Conservation (phyloP, 2,888 invertebrate genomes). For the Camptogramma bilineatum region DNA sequence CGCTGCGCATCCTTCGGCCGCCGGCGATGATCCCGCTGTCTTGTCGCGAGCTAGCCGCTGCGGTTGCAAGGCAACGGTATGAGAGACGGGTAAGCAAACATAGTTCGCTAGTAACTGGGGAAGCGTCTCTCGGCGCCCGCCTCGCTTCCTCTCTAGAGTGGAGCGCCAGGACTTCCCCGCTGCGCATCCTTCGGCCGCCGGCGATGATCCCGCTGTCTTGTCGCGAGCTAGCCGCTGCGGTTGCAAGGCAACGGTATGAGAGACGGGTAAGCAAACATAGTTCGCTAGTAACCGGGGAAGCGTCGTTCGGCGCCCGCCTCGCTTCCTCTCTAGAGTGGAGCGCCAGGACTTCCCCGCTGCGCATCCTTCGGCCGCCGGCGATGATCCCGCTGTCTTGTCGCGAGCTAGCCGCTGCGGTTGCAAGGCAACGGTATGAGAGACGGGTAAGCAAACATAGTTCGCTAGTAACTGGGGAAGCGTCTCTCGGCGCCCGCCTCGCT, state of each 20-base stretch:
- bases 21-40: slow-evolving; percentile 74
- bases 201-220: slow-evolving; percentile 72
- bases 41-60: slow-evolving; percentile 65
- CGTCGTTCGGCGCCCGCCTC: slow-evolving; percentile 73
- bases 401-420: slow-evolving; percentile 68
- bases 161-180: slow-evolving; percentile 78
- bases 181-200: slow-evolving; percentile 71
- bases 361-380: slow-evolving; percentile 73
- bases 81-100: slow-evolving; percentile 65
- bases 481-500: slow-evolving; percentile 74
- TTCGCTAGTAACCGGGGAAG: slow-evolving; percentile 76
- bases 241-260: slow-evolving; percentile 72
- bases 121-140: slow-evolving; percentile 73
- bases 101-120: slow-evolving; percentile 78
- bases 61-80: slow-evolving; percentile 70
- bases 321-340: slow-evolving; percentile 82
- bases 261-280: slow-evolving; percentile 63
- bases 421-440: slow-evolving; percentile 70
- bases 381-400: slow-evolving; percentile 69
- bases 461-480: slow-evolving; percentile 75
- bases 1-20: slow-evolving; percentile 69
- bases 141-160: slow-evolving; percentile 79
- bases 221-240: slow-evolving; percentile 65
- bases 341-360: slow-evolving; percentile 74
- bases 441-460: slow-evolving; percentile 67